Base-by-base conservation (phyloP, 1,140 invertebrate species). In the Bursaphelenchus mucronatus region DNA sequence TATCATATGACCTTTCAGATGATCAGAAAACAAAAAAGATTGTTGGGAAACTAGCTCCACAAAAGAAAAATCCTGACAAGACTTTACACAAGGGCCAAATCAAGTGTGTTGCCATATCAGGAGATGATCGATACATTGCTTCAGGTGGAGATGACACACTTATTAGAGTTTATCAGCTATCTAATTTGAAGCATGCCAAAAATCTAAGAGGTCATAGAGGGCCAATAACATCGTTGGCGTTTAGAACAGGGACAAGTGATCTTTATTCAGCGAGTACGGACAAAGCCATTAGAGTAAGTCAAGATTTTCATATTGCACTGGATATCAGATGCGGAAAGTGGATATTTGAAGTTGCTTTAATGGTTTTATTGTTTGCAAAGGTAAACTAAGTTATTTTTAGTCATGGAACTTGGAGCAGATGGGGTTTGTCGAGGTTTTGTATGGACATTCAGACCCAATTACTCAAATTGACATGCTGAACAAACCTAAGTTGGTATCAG, bases 321-420 rank as follows among this genome's bases (percentile, higher is more conserved):
- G 15, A 21, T 13, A 15, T 51, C 8, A 19, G 46, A 19, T 51
- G 15, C 21, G 15, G 15, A 19, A 21, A 21, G 7, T 51, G 7
- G 13, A 51, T 21, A 10, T n/a, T 21, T 51, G 49, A 13, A 55
- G n/a, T 21, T 19, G 30, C 0, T 30, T 0, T n/a, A 30, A 17
- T 55, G 30, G 6, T 17, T 8, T 39, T 15, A 4, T 21, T 55
- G 8, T 21, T 19, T 7, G 6, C 4, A 17, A 30, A 10, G 0
- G 9, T 30, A 5, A 30, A 30, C 5, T 30, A 30, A 30, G 30
- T 30, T 52, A 6, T 54, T 64, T 73, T 50, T 13, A 75, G 71
- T 53, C 61, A 39, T 72, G 70, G 70, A 65, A 75, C 53, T 21
- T 75, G 21, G 66, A 74, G 17, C 68, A 72, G 55, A 72, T 72